Evolutionary conservation across 2,797 vertebrate genomes (phyloP).

Genomic region (Acipenser ruthenus): DNA sequence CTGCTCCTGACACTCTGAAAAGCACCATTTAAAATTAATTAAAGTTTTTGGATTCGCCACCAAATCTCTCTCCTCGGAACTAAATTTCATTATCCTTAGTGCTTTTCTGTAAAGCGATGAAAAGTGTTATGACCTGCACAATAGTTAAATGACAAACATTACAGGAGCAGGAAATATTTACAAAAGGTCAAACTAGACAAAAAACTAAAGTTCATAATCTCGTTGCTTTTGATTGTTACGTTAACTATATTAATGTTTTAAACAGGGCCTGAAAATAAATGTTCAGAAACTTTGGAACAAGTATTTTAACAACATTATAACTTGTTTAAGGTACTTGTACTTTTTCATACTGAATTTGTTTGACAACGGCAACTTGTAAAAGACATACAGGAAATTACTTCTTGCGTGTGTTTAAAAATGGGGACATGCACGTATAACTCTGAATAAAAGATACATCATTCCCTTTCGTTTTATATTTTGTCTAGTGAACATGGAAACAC

Average conservation of each 20-base stretch:
- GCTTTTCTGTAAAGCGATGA: constrained; percentile 42
- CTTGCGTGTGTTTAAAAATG: neutral
- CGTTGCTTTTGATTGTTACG: too few relatives aligned
- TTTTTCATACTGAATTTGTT: too few relatives aligned
- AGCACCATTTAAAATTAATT: constrained; percentile 98
- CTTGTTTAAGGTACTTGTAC: too few relatives aligned
- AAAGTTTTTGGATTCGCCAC: constrained; percentile 76
- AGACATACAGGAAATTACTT: neutral
- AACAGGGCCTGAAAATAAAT: too few relatives aligned
- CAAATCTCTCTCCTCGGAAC: constrained; percentile 56
- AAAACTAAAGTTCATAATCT: too few relatives aligned
- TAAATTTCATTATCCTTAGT: constrained; percentile 51
- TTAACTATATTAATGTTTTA: too few relatives aligned
- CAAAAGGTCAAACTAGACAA: neutral
- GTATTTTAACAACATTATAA: too few relatives aligned
- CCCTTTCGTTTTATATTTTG: too few relatives aligned
- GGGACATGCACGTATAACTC: neutral
- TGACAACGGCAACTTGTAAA: too few relatives aligned
- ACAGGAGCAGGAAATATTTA: constrained; percentile 13
- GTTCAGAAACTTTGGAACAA: too few relatives aligned
- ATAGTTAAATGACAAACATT: constrained; percentile 26
- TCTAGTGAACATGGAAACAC: too few relatives aligned
- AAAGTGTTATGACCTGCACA: constrained; percentile 35
- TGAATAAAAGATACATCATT: neutral
- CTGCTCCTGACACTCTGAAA: constrained; percentile 77